Percentiles rank a stretch among this genome's conserved stretches.
These are phyloP conservation scores for Zygaena filipendulae DNA, from an alignment of 2,888 invertebrate genomes.

Conservation along the genomic window DNA sequence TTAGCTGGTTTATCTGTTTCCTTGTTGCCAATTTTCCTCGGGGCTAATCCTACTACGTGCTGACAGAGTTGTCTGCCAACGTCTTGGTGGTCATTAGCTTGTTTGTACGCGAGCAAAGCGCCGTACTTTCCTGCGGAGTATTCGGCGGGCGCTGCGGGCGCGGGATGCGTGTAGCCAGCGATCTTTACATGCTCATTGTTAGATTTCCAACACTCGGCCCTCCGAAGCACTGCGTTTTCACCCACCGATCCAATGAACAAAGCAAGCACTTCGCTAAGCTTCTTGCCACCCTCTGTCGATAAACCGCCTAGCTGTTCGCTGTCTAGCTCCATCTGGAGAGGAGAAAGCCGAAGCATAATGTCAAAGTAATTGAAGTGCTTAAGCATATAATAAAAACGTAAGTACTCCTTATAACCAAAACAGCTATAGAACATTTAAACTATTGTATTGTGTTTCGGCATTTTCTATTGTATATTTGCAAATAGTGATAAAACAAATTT, in stretches of 20 bases:
- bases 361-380: no score
- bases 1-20: slow-evolving; percentile 70
- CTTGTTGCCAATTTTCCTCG: slow-evolving; percentile 76
- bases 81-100: slow-evolving; percentile 39
- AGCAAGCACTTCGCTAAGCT: slow-evolving; percentile 83
- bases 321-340: slow-evolving; percentile 71
- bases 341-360: no score
- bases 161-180: slow-evolving; percentile 84
- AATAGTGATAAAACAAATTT: no score
- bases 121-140: slow-evolving; percentile 86
- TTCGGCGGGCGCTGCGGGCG: slow-evolving; percentile 52
- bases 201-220: slow-evolving; percentile 82
- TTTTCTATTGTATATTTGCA: no score
- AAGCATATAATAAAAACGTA: no score
- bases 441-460: no score
- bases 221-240: slow-evolving; percentile 85
- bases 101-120: slow-evolving; percentile 79
- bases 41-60: slow-evolving; percentile 92
- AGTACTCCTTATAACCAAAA: no score
- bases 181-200: slow-evolving; percentile 59
- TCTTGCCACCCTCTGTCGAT: slow-evolving; percentile 72
- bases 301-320: slow-evolving; percentile 74
- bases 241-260: slow-evolving; percentile 89
- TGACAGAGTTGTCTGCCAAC: slow-evolving; percentile 86
- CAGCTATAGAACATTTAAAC: no score